A percentile compares a stretch with the other conserved stretches of the same genome.
phyloP scores from a whole-genome alignment of 2,113 vertebrate genomes.

The Scopus umbretta region DNA sequence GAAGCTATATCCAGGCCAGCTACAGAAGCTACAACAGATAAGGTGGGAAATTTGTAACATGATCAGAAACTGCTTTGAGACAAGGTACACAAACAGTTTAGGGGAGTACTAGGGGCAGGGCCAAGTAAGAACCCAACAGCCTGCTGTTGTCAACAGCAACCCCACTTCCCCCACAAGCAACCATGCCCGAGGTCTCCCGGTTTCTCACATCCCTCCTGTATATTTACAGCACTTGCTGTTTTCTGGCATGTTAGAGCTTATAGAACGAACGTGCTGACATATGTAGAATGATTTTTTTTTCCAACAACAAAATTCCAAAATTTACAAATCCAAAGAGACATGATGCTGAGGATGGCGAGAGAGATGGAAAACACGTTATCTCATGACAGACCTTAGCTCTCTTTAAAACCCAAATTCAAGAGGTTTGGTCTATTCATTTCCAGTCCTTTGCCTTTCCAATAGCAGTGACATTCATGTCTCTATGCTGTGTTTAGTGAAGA shows the following conservation, averaged over 20 bases:
- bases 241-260: background rate
- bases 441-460: background rate
- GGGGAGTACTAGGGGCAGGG: background rate
- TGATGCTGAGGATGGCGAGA: background rate
- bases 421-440: background rate
- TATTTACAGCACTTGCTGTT: background rate
- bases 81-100: background rate
- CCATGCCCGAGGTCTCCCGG: background rate
- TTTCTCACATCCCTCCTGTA: background rate
- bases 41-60: background rate
- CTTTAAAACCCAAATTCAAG: background rate
- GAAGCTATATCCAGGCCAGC: background rate
- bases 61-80: background rate
- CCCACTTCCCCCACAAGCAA: background rate
- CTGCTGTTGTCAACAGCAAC: background rate
- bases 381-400: background rate
- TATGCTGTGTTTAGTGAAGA: background rate
- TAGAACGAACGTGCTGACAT: fast-evolving
- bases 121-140: background rate
- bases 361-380: background rate
- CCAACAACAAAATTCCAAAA: background rate
- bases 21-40: background rate
- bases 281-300: fast-evolving
- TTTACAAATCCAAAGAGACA: background rate
- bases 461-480: background rate